These are phyloP conservation scores for Liasis olivaceus DNA, from an alignment of 2,797 vertebrate species.

Conservation along the genomic window DNA sequence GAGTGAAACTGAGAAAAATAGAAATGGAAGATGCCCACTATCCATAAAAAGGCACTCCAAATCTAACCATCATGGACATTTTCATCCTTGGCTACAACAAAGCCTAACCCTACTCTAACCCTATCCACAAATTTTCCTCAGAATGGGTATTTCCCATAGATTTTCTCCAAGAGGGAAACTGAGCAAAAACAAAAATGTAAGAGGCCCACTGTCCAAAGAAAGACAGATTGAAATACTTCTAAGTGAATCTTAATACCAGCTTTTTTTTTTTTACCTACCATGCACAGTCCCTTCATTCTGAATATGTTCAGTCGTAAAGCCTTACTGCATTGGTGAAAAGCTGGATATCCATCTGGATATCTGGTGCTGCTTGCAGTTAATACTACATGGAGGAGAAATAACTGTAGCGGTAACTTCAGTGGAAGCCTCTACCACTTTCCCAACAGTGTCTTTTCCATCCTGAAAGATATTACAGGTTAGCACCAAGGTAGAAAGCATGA, in stretches of 20 bases:
- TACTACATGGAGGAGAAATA: conserved; percentile 48
- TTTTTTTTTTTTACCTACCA: conserved; percentile 66
- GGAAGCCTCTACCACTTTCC: conserved; percentile 59
- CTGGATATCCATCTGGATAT: conserved; percentile 28
- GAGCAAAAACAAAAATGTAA: too few relatives aligned
- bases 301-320: conserved; percentile 88
- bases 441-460: conserved; percentile 68
- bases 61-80: too few relatives aligned
- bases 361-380: conserved; percentile 75
- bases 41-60: too few relatives aligned
- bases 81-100: too few relatives aligned
- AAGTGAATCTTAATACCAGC: conserved; percentile 60
- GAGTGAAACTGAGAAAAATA: too few relatives aligned
- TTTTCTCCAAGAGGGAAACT: too few relatives aligned
- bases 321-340: conserved; percentile 68
- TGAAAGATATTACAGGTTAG: conserved; percentile 65
- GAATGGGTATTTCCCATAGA: too few relatives aligned
- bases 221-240: background rate
- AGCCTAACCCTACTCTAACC: too few relatives aligned
- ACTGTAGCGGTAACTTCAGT: conserved; percentile 64
- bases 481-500: conserved; percentile 40
- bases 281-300: conserved; percentile 91
- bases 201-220: too few relatives aligned
- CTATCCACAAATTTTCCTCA: too few relatives aligned
- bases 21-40: too few relatives aligned